A percentile compares a stretch with the other conserved stretches of the same genome.
Evolutionary conservation across 2,797 vertebrate species (phyloP).

Genomic region (Tenualosa thibaudeaui): DNA sequence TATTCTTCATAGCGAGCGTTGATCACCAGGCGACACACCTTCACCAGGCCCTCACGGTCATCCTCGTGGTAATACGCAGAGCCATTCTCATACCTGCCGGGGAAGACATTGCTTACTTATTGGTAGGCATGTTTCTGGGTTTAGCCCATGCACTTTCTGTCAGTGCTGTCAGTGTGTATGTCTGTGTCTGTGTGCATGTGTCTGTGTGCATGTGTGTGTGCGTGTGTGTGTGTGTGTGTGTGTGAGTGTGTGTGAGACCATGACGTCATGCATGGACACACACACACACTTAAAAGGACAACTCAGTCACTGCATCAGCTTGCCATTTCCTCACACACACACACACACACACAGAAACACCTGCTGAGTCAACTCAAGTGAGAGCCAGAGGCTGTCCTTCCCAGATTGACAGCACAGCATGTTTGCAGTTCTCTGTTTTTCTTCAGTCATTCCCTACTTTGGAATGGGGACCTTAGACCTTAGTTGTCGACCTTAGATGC

Average conservation of each 20-base stretch:
- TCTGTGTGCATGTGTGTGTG: background rate
- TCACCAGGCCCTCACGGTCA: slow-evolving; percentile 89
- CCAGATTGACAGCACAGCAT: background rate
- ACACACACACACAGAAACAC: background rate
- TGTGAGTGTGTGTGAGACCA: no score
- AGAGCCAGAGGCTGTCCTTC: background rate
- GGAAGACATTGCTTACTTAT: background rate
- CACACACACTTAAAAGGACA: background rate
- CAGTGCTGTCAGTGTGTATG: background rate
- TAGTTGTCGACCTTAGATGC: no score
- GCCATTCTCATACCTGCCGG: slow-evolving; percentile 89
- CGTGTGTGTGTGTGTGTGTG: background rate
- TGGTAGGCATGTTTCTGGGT: background rate
- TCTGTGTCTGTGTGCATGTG: background rate
- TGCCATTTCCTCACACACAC: background rate
- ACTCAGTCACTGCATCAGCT: background rate
- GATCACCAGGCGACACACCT: slow-evolving; percentile 89
- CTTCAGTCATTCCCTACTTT: no score
- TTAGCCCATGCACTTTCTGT: background rate
- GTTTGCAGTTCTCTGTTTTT: background rate
- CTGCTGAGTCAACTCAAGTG: background rate
- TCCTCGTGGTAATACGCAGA: slow-evolving; percentile 95
- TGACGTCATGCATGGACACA: no score
- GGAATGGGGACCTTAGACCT: no score
- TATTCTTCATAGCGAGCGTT: slow-evolving; percentile 92